Evolutionary conservation across 2,888 invertebrate genomes (phyloP), one percentile per base, ranked within the genome.

Genomic region (Caenorhabditis sp.): DNA sequence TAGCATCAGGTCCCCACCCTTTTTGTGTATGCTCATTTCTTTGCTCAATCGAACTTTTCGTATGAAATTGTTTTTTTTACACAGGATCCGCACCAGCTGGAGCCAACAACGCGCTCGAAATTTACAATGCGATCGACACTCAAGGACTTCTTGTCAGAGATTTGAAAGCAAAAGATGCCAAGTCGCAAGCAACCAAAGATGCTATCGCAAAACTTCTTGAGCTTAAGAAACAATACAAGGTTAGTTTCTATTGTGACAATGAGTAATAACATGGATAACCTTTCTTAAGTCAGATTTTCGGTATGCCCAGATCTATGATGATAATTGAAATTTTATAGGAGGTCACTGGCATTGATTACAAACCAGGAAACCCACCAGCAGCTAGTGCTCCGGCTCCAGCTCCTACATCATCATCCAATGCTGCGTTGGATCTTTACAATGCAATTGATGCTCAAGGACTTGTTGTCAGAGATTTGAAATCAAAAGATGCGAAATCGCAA

Each of bases 151-250:
- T 91, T 87, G 91, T 95, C 3, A 90, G 94, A 17, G 89, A 92
- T 62, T 83, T 92, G 26, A 92, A 92, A 86, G 77, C 89, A 0
- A 88, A 90, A 70, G 90, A 89, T 77, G 87, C 89, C 62, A 81
- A 86, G 3, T 89, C 89, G 88, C 89, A 68, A 36, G 72, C 53
- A 17, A 65, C 76, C 12, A 71, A 76, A 12, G 67, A 74, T 54
- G 91, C 90, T 77, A 91, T 92, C 0, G 90, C 91, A 81, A 83
- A 82, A 36, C 88, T 95, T 1, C 88, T 94, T 21, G 90, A 90
- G n/a, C 88, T 94, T 0, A 95, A 95, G 89, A 90, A 91, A 0
- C 91, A 93, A 75, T 95, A 92, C 89, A 95, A 94, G 88, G 70
- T n/a, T n/a, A n/a, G n/a, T n/a, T n/a, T n/a, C n/a, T n/a, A n/a